Conservation (phyloP, 2,888 invertebrate species). For the Nephrotoma flavescens region DNA sequence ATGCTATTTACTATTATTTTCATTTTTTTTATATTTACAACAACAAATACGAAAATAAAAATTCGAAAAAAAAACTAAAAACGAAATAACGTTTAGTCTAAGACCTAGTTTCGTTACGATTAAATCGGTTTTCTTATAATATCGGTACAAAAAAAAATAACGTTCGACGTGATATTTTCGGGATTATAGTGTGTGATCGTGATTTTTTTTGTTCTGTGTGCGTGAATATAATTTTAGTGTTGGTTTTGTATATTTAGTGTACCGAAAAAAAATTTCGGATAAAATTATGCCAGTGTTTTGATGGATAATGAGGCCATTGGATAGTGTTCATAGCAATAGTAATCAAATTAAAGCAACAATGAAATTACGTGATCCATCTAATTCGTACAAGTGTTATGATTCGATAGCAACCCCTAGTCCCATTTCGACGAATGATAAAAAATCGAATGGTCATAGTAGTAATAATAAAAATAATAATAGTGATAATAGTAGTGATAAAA, state of each 20-base stretch:
- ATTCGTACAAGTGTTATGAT: constrained; percentile 36
- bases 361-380: constrained; percentile 14
- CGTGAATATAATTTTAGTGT: neutral
- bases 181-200: neutral
- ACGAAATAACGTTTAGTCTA: neutral
- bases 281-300: neutral
- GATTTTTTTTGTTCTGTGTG: neutral
- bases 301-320: neutral
- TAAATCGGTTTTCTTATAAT: neutral
- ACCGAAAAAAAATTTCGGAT: neutral
- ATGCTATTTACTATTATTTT: neutral
- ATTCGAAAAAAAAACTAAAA: neutral
- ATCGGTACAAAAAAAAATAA: no score
- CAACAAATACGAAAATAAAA: neutral
- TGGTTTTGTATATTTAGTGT: neutral
- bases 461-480: constrained; percentile 9
- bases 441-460: constrained; percentile 12
- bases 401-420: constrained; percentile 13
- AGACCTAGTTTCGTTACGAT: neutral
- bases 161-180: neutral
- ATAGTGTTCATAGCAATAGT: neutral
- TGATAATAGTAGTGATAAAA: neutral
- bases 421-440: constrained; percentile 7
- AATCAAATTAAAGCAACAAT: neutral
- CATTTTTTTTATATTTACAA: neutral